Evolutionary conservation across 2,113 vertebrate genomes (phyloP).

Genomic region (Aphyosemion australe): DNA sequence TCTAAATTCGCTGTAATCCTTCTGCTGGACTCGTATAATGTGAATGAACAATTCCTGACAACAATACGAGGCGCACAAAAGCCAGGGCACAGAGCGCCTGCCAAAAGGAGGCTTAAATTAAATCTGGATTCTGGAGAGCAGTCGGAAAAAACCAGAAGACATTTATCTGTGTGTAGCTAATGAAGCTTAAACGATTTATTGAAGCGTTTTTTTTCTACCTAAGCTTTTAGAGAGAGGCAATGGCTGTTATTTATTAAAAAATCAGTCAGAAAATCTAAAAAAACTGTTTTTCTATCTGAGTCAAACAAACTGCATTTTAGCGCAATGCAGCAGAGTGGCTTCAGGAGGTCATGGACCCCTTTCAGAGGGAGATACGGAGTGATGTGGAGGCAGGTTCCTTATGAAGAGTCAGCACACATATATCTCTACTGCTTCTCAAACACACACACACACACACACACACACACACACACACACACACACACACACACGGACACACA

Average conservation of each 20-base stretch:
- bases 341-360: constrained; percentile 62
- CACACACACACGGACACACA: neutral
- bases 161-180: constrained; percentile 21
- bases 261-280: neutral
- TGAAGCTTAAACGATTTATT: constrained; percentile 24
- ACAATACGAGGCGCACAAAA: constrained; percentile 34
- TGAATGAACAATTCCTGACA: constrained; percentile 5
- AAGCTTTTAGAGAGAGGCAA: neutral
- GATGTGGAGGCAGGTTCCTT: constrained; percentile 31
- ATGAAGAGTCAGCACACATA: constrained; percentile 52
- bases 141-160: constrained; percentile 9
- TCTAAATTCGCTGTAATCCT: constrained; percentile 33
- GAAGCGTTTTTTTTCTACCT: constrained; percentile 3
- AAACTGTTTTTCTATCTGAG: neutral
- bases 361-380: constrained; percentile 45
- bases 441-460: constrained; percentile 1
- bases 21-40: neutral
- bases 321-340: constrained; percentile 26
- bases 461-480: constrained; percentile 5
- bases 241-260: neutral
- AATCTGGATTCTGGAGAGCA: constrained; percentile 16
- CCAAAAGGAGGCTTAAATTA: constrained; percentile 9
- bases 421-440: constrained; percentile 28
- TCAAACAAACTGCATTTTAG: constrained; percentile 24
- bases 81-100: constrained; percentile 7